A percentile compares a stretch with the other conserved stretches of the same genome.
phyloP scores from a whole-genome alignment of 35 echinoderm and acorn worm genomes.

The Patiria miniata region DNA sequence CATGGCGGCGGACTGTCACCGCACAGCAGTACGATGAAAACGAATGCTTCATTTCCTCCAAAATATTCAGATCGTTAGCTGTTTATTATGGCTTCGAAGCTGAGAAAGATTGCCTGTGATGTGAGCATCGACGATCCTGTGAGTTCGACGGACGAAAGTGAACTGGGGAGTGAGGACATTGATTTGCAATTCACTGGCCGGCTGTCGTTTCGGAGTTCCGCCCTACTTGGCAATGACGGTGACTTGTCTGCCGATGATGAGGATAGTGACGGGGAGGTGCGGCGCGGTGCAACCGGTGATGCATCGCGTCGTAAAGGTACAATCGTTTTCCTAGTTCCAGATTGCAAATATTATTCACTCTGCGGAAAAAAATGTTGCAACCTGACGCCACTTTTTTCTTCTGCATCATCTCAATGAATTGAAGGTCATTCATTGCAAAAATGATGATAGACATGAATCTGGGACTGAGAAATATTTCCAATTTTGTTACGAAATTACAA shows the following conservation, averaged over 20 bases:
- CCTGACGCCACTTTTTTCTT: too few species aligned
- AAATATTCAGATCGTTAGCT: too few species aligned
- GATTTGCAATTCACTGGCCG: conserved; percentile 80
- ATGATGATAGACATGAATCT: too few species aligned
- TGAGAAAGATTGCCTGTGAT: conserved; percentile 82
- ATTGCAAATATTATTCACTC: too few species aligned
- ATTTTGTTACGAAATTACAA: too few species aligned
- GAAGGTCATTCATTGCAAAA: too few species aligned
- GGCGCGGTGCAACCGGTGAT: background rate
- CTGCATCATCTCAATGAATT: too few species aligned
- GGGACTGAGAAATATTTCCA: too few species aligned
- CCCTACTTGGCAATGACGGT: conserved; percentile 4
- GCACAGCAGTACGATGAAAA: background rate
- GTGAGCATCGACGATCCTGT: conserved; percentile 92
- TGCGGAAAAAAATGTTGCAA: too few species aligned
- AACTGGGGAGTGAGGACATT: conserved; percentile 64
- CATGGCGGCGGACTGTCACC: background rate
- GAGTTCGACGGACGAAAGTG: conserved; percentile 68
- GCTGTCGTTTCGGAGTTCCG: conserved; percentile 67
- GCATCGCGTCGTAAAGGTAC: background rate
- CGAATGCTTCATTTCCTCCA: background rate
- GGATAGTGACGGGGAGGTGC: background rate
- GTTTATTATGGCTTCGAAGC: conserved; percentile 59
- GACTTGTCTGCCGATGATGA: conserved; percentile 14
- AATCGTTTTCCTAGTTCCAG: too few species aligned